phyloP scores from a whole-genome alignment of 2,888 invertebrate species.

The Heteromyza rotundicornis region DNA sequence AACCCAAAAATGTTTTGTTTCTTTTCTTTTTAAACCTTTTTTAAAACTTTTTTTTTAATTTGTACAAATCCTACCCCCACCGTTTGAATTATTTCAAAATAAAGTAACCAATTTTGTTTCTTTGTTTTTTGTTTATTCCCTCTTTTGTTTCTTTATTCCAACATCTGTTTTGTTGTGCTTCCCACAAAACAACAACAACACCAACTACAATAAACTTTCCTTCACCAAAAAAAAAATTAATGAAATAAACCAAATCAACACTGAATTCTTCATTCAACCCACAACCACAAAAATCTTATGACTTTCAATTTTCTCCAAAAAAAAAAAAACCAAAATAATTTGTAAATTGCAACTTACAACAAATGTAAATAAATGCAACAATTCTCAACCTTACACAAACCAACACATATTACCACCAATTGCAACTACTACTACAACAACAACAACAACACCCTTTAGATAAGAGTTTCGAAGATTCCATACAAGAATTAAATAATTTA shows the following conservation, averaged over 20 bases:
- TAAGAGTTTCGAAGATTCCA: slow-evolving; percentile 63
- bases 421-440: slow-evolving; percentile 22
- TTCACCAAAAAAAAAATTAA: not conserved
- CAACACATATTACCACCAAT: too few relatives aligned
- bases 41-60: not conserved
- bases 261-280: not conserved
- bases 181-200: slow-evolving; percentile 17
- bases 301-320: not conserved
- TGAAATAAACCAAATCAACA: not conserved
- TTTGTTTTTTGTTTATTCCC: slow-evolving; percentile 24
- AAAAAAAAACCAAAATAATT: not conserved
- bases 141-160: slow-evolving; percentile 18
- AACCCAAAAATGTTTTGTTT: not conserved
- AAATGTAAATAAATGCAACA: slow-evolving; percentile 20
- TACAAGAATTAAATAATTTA: slow-evolving; percentile 63
- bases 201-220: slow-evolving; percentile 3
- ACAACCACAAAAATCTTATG: slow-evolving; percentile 25
- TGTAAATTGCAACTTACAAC: slow-evolving; percentile 22
- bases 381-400: slow-evolving; percentile 23
- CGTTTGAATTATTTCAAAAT: not conserved
- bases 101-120: slow-evolving; percentile 11
- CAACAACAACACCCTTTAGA: slow-evolving; percentile 48
- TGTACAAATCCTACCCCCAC: too few relatives aligned
- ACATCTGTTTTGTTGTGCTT: slow-evolving; percentile 35
- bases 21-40: not conserved